Percentiles rank a stretch among this genome's conserved stretches.
Conservation (phyloP, 2,797 vertebrate species). For the Clarias pachynema region DNA sequence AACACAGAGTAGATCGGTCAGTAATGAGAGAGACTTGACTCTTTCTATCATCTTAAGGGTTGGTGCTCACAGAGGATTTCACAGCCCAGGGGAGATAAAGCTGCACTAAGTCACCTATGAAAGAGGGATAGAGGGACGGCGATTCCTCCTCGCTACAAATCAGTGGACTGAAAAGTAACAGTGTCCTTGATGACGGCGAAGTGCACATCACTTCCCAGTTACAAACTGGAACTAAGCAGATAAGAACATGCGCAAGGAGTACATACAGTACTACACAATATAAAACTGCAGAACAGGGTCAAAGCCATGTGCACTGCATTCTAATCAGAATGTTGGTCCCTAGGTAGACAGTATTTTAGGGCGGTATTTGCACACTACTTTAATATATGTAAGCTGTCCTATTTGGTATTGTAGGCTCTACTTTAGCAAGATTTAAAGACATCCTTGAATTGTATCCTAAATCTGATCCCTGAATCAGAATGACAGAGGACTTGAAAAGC, state of each 20-base stretch:
- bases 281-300: conserved; percentile 6
- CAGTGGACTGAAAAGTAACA: conserved; percentile 29
- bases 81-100: conserved; percentile 46
- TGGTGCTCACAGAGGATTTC: conserved; percentile 46
- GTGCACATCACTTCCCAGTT: conserved; percentile 6
- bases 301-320: background rate
- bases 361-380: background rate
- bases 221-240: conserved; percentile 5
- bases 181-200: conserved; percentile 31
- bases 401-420: background rate
- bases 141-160: conserved; percentile 42
- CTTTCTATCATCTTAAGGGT: conserved; percentile 35
- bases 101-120: conserved; percentile 44
- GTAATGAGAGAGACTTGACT: conserved; percentile 31
- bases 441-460: background rate
- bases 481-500: background rate
- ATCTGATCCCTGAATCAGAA: background rate
- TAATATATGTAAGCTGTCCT: conserved; percentile 21
- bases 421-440: background rate
- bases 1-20: conserved; percentile 22
- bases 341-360: background rate
- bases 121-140: conserved; percentile 41
- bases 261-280: background rate
- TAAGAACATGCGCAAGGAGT: background rate
- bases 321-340: background rate